Evolutionary conservation across 2,888 invertebrate genomes (phyloP), one percentile per base, ranked within the genome.

Genomic region (Andrena fulva): DNA sequence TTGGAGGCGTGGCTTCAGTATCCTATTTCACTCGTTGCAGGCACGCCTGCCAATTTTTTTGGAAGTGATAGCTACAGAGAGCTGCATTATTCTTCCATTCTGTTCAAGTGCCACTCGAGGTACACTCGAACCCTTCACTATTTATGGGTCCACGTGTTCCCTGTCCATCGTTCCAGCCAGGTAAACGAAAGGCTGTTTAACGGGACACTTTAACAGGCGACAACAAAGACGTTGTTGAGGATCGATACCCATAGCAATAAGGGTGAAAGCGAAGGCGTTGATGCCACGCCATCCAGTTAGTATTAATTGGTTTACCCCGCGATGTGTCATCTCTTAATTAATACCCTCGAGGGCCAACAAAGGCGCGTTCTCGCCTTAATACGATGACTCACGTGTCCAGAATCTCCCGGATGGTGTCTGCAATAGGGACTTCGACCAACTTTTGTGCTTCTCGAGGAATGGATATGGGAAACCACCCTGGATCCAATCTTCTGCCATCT

Each of bases 311-410:
- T 77, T 86, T 77, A 33, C 79, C 71, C 52, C 79, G 69, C 77
- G 48, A 81, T 80, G 78, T 82, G 84, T 88, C 74, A 73, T 83
- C 78, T 59, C 72, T 83, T 79, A 88, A 86, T 88, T 85, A 87
- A 82, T 86, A 69, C 69, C 52, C 56, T 50, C 16, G 52, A 67
- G 63, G 67, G 24, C 76, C 75, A 87, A 87, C 86, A 87, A 88
- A 88, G 87, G 87, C 68, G 86, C 54, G 83, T 71, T 72, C 35
- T 20, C 68, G 35, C 69, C 71, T 82, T 75, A 83, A 80, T 78
- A 66, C 63, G 63, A 82, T 77, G 81, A 84, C 48, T 72, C 81
- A 85, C 69, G 63, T 76, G 72, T 60, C 29, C 48, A 69, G 52
- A 29, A 31, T 67, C 42, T 62, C 33, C n/a, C 16, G 42, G 24